Percentiles rank a stretch among this genome's conserved stretches.
Conservation (phyloP, 2,888 invertebrate genomes). For the Machimus atricapillus region DNA sequence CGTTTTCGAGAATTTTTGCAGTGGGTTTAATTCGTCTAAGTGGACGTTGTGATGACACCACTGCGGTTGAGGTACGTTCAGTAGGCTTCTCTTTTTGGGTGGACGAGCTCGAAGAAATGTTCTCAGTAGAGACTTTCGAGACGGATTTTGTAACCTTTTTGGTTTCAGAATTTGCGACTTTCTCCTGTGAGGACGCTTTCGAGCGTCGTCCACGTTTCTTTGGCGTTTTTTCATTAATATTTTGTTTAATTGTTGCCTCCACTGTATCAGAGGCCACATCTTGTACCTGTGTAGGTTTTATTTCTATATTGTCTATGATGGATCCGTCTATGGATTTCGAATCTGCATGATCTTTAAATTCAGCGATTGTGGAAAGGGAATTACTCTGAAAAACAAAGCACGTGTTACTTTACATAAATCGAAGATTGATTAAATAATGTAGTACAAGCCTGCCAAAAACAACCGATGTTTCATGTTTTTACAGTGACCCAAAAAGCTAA, state of each 20-base stretch:
- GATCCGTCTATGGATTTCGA: background rate
- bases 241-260: background rate
- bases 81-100: constrained; percentile 51
- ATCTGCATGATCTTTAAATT: background rate
- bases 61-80: background rate
- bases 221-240: constrained; percentile 53
- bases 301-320: background rate
- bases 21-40: constrained; percentile 72
- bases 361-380: background rate
- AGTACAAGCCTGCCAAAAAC: background rate
- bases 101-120: background rate
- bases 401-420: background rate
- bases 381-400: background rate
- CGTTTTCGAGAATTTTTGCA: constrained; percentile 71
- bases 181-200: constrained; percentile 50
- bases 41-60: constrained; percentile 57
- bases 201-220: constrained; percentile 61
- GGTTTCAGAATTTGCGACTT: background rate
- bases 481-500: background rate
- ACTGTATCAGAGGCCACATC: background rate
- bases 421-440: background rate
- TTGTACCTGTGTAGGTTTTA: background rate
- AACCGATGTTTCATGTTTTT: background rate
- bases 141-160: constrained; percentile 62
- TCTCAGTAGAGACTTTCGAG: constrained; percentile 65